Evolutionary conservation across 2,888 invertebrate genomes (phyloP).

Genomic region (Oeneis ivallda): DNA sequence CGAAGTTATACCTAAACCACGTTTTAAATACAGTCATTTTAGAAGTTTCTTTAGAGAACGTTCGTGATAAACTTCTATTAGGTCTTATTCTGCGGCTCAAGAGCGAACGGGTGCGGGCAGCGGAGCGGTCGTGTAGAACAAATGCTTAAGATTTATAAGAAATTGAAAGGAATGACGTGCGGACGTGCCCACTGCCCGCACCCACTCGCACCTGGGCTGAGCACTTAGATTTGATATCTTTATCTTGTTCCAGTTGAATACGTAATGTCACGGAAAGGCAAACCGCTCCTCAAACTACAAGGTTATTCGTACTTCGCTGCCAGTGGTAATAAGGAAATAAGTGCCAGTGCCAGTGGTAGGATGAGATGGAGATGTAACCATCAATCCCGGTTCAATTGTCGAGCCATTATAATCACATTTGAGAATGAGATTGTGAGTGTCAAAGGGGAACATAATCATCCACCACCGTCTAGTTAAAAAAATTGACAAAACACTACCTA

Average conservation of each 20-base stretch:
- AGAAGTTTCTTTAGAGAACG: background rate
- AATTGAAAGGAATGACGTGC: too few relatives aligned
- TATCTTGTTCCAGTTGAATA: slow-evolving; percentile 35
- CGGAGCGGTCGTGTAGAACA: too few relatives aligned
- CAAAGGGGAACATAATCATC: slow-evolving; percentile 24
- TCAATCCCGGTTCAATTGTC: slow-evolving; percentile 42
- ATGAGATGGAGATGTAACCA: slow-evolving; percentile 58
- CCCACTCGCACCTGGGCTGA: too few relatives aligned
- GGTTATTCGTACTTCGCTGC: slow-evolving; percentile 48
- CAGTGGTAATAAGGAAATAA: slow-evolving; percentile 29
- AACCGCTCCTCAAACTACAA: slow-evolving; percentile 43
- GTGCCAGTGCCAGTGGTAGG: slow-evolving; percentile 25
- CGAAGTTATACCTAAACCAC: too few relatives aligned
- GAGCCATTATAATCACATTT: slow-evolving; percentile 37
- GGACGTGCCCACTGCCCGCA: too few relatives aligned
- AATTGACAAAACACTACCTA: background rate
- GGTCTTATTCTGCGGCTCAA: too few relatives aligned
- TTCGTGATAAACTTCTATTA: background rate
- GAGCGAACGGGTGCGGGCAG: too few relatives aligned
- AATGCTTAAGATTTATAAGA: too few relatives aligned
- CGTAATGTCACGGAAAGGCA: slow-evolving; percentile 42
- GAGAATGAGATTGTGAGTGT: slow-evolving; percentile 31
- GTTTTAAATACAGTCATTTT: too few relatives aligned
- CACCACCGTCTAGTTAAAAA: background rate
- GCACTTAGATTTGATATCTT: background rate